phyloP scores from a whole-genome alignment of 2,113 vertebrate species.

The Barbus barbus region DNA sequence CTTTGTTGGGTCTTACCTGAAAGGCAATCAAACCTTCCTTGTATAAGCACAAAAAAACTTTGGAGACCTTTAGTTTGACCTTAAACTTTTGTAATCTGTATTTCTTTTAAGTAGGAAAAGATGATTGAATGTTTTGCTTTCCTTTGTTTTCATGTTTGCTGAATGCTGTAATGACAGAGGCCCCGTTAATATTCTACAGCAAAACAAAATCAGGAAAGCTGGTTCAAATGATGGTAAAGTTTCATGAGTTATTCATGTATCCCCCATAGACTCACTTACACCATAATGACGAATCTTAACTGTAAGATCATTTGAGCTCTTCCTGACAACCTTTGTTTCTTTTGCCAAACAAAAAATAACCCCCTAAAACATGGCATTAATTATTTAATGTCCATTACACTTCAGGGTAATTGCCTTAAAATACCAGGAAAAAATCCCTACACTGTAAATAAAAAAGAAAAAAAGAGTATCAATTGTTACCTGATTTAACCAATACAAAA shows the following conservation, averaged over 20 bases:
- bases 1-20: background rate
- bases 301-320: background rate
- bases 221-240: background rate
- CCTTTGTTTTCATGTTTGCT: no score
- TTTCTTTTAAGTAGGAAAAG: background rate
- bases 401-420: background rate
- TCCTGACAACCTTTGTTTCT: background rate
- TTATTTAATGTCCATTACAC: slow-evolving; percentile 16
- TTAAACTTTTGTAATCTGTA: background rate
- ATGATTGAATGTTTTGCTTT: background rate
- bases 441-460: no score
- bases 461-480: background rate
- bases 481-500: no score
- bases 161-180: background rate
- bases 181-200: background rate
- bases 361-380: background rate
- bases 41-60: background rate
- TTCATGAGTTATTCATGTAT: background rate
- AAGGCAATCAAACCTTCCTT: background rate
- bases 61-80: background rate
- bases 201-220: background rate
- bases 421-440: background rate
- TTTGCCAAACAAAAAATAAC: background rate
- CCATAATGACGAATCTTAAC: background rate
- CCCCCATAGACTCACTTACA: background rate